Evolutionary conservation across 2,113 vertebrate genomes (phyloP), one percentile per base, ranked within the genome.

Genomic region (Aptenodytes patagonicus): DNA sequence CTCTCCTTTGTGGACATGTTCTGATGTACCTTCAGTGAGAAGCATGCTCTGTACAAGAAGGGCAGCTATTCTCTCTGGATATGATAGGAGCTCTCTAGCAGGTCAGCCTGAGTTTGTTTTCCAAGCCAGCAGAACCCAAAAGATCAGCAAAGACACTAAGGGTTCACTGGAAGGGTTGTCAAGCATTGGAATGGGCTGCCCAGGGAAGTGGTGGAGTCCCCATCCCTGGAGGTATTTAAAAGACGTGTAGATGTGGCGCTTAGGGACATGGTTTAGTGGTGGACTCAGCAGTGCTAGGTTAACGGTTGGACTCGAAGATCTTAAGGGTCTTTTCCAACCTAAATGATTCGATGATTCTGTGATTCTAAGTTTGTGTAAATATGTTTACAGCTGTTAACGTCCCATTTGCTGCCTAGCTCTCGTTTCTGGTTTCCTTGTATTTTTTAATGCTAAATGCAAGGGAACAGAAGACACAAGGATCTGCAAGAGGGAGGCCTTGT

Each of bases 241-340:
- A 42, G 36, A 31, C 1, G 0, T n/a, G 31, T 22, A 60, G 54
- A 70, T 3, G 1, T 38, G 52, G 52, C 2, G 0, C 11, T 7
- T 13, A 3, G 34, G 42, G 26, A 17, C 55, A 22, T 36, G 42
- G 55, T 18, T 34, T 42, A 34, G 29, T 14, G 36, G 21, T 34
- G 38, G 70, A 13, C 3, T 6, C 25, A 57, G n/a, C 44, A 24
- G 14, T 29, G 34, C 7, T 46, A 11, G 32, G 10, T n/a, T 57
- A 4, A 26, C 0, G 2, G 17, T 46, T 58, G 25, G 42, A 76
- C 72, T 58, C 6, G 0, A 40, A 19, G 29, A 25, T 73, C 32
- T 58, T 28, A 32, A 49, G 7, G 22, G 36, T 64, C 47, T 64
- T 70, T 49, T 60, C 44, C 29, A 70, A 83, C 6, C 52, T 11